Evolutionary conservation across 2,113 vertebrate species (phyloP).

Genomic region (Martes martes): DNA sequence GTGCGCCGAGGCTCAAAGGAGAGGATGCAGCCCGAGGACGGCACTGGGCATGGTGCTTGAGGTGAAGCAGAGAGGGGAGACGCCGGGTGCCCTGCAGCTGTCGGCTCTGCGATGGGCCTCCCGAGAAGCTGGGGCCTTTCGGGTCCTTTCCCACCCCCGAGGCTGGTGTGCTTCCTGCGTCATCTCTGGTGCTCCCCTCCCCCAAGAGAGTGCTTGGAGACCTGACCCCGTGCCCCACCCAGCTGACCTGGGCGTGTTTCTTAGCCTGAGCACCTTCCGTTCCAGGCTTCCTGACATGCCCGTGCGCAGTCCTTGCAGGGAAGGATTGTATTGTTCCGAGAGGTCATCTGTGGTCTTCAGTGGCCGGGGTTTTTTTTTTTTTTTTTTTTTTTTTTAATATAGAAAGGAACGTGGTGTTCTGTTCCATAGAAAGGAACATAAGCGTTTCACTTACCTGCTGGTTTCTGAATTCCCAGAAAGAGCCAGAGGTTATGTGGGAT

Average conservation of each 20-base stretch:
- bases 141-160: background rate
- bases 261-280: background rate
- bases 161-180: background rate
- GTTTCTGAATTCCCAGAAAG: background rate
- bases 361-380: background rate
- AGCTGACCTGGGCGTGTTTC: background rate
- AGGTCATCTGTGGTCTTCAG: background rate
- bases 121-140: background rate
- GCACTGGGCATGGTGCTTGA: fast-evolving
- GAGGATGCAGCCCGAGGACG: background rate
- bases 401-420: background rate
- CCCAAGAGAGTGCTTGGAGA: background rate
- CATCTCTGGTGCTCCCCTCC: background rate
- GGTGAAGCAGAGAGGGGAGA: background rate
- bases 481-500: background rate
- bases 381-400: background rate
- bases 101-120: background rate
- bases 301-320: background rate
- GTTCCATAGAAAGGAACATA: too few relatives aligned
- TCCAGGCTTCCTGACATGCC: background rate
- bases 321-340: background rate
- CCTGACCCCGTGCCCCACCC: background rate
- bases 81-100: too few relatives aligned
- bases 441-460: background rate
- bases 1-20: too few relatives aligned